Conservation (phyloP, 1,140 invertebrate genomes). For the Octopus sinensis region DNA sequence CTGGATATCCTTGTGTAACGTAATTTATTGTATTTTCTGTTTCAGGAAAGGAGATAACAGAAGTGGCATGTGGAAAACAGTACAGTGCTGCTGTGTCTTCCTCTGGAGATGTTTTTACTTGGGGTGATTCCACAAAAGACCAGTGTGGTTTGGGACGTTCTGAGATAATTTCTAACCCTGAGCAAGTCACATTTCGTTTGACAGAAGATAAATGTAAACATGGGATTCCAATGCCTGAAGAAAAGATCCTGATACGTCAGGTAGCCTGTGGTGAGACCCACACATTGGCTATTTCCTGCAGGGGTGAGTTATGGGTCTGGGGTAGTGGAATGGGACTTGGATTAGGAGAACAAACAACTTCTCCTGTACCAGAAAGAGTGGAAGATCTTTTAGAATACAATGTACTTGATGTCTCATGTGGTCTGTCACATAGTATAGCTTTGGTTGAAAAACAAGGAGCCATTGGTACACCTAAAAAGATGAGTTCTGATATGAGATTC, state of each 20-base stretch:
- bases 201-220: constrained; percentile 37
- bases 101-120: constrained; percentile 45
- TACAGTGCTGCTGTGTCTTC: constrained; percentile 47
- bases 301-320: constrained; percentile 76
- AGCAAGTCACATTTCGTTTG: constrained; percentile 31
- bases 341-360: constrained; percentile 56
- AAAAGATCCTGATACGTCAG: constrained; percentile 43
- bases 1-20: not conserved
- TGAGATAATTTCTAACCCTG: constrained; percentile 35
- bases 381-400: constrained; percentile 68
- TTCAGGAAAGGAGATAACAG: constrained; percentile 38
- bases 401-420: constrained; percentile 65
- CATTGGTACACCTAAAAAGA: constrained; percentile 61
- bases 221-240: constrained; percentile 29
- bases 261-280: constrained; percentile 78
- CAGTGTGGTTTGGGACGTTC: constrained; percentile 47
- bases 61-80: constrained; percentile 47
- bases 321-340: constrained; percentile 71
- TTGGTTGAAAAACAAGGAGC: constrained; percentile 65
- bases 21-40: constrained; percentile 16
- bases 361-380: constrained; percentile 63
- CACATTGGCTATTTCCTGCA: constrained; percentile 79
- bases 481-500: constrained; percentile 65
- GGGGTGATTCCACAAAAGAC: constrained; percentile 46
- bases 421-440: constrained; percentile 68